A percentile compares a stretch with the other conserved stretches of the same genome.
phyloP scores from a whole-genome alignment of 2,797 vertebrate species.

The Accipiter superciliosus region DNA sequence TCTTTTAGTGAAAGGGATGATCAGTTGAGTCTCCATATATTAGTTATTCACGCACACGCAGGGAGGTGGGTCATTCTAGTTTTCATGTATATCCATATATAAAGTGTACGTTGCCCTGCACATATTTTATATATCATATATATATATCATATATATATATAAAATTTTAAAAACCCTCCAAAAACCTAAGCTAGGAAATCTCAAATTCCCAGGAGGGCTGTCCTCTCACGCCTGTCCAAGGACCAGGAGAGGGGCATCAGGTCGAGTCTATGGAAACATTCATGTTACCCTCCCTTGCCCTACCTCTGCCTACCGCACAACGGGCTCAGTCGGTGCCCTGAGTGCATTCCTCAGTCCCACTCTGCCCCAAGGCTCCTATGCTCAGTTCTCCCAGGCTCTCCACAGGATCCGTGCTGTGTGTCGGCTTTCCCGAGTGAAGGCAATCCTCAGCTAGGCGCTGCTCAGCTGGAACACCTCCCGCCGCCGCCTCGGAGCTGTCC shows the following conservation, averaged over 20 bases:
- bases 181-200: slow-evolving; percentile 50
- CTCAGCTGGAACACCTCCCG: neutral
- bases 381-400: slow-evolving; percentile 29
- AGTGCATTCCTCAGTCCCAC: slow-evolving; percentile 29
- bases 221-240: neutral
- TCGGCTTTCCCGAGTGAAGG: neutral
- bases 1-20: neutral
- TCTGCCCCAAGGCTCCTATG: slow-evolving; percentile 24
- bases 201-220: slow-evolving; percentile 8
- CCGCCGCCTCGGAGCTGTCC: neutral
- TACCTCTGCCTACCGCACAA: neutral
- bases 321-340: slow-evolving; percentile 46
- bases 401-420: neutral
- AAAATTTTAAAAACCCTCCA: slow-evolving; percentile 47
- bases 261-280: neutral
- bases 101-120: slow-evolving; percentile 44
- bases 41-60: neutral
- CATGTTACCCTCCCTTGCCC: neutral
- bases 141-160: slow-evolving; percentile 26
- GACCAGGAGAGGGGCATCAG: neutral
- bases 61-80: slow-evolving; percentile 16
- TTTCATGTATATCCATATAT: neutral
- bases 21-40: neutral
- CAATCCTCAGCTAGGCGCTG: neutral
- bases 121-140: neutral